Percentiles rank a stretch among this genome's conserved stretches.
Evolutionary conservation across 2,113 vertebrate genomes (phyloP).

Genomic region (Danionella cerebrum): DNA sequence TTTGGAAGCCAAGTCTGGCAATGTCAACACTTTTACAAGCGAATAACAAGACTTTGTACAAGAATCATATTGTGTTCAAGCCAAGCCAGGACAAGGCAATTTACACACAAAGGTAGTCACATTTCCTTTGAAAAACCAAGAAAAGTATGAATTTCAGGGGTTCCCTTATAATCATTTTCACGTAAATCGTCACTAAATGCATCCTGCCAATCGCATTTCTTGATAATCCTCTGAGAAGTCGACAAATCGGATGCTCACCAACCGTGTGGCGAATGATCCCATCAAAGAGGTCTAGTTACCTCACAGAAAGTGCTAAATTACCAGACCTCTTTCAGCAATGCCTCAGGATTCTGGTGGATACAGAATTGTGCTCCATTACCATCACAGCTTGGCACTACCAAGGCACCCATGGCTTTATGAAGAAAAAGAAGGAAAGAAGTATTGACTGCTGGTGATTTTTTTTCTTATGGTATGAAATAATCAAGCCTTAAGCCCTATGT

Average conservation of each 20-base stretch:
- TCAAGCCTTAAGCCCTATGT: background rate
- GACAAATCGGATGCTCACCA: background rate
- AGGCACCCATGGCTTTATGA: background rate
- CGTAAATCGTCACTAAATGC: background rate
- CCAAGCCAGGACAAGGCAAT: no score
- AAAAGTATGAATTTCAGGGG: no score
- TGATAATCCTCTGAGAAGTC: background rate
- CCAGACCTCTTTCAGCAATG: background rate
- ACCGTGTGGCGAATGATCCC: background rate
- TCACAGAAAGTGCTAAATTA: background rate
- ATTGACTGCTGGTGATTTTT: background rate
- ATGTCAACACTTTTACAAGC: no score
- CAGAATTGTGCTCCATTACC: background rate
- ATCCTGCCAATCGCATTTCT: background rate
- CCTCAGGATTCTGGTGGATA: background rate
- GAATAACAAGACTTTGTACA: no score
- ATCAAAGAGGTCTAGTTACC: constrained; percentile 5
- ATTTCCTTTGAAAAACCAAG: no score
- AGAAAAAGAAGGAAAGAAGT: background rate
- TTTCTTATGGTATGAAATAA: constrained; percentile 1
- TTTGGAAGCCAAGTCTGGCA: no score
- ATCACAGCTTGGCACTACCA: constrained; percentile 1
- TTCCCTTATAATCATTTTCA: no score
- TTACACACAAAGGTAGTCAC: no score
- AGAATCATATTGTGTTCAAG: no score